Conservation (phyloP, 2,113 vertebrate species). For the Brachyhypopomus gauderio region DNA sequence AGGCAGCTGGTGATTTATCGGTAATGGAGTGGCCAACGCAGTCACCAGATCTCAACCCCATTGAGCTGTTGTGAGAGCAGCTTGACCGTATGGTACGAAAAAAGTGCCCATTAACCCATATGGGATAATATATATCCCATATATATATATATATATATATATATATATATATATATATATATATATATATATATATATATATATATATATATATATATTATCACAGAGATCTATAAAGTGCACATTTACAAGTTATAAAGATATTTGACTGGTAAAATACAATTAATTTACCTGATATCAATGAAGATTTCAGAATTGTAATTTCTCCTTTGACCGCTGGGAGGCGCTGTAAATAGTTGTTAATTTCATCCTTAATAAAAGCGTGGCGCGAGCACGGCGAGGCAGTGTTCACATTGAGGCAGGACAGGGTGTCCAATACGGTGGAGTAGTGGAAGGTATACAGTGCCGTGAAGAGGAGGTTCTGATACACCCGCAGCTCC, state of each 20-base stretch:
- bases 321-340: conserved; percentile 79
- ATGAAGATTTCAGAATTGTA: conserved; percentile 75
- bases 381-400: conserved; percentile 47
- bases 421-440: conserved; percentile 52
- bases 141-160: too few species aligned
- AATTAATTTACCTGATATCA: conserved; percentile 84
- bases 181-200: too few species aligned
- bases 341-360: conserved; percentile 76
- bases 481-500: conserved; percentile 73
- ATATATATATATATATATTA: too few species aligned
- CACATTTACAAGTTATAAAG: conserved; percentile 8
- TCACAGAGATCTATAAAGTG: not conserved
- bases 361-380: conserved; percentile 70
- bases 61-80: too few species aligned
- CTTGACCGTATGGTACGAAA: too few species aligned
- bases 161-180: too few species aligned
- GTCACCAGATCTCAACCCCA: too few species aligned
- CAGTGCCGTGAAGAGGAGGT: conserved; percentile 81
- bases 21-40: too few species aligned
- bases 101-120: too few species aligned
- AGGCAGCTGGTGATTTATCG: too few species aligned
- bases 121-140: too few species aligned
- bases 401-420: conserved; percentile 28
- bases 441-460: conserved; percentile 81
- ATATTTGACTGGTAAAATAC: not conserved